Conservation (phyloP, 2,888 invertebrate genomes). For the Temnothorax unifasciatus region DNA sequence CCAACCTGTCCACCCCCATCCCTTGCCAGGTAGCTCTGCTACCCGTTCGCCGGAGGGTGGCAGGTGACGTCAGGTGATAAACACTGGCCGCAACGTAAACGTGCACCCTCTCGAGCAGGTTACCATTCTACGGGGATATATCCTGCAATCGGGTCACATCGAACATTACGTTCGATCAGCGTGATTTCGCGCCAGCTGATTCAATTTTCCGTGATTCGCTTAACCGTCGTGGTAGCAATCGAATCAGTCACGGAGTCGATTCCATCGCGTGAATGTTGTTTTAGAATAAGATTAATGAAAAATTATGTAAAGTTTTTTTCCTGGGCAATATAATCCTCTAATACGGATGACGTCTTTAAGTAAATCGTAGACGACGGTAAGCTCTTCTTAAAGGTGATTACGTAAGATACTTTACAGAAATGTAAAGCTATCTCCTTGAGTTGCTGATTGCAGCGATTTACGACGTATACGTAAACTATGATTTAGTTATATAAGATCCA, state of each 20-base stretch:
- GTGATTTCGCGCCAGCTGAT: constrained; percentile 49
- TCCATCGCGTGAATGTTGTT: background rate
- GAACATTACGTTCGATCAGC: constrained; percentile 50
- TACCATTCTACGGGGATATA: constrained; percentile 31
- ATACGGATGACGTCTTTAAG: background rate
- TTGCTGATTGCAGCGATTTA: background rate
- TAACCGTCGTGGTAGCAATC: constrained; percentile 22
- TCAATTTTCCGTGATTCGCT: constrained; percentile 39
- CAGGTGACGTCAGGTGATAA: constrained; percentile 80
- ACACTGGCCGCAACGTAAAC: constrained; percentile 72
- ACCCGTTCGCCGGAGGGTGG: constrained; percentile 61
- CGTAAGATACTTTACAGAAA: background rate
- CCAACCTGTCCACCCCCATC: constrained; percentile 59
- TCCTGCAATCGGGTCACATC: constrained; percentile 47
- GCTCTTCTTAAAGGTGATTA: background rate
- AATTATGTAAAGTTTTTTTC: background rate
- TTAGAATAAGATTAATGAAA: background rate
- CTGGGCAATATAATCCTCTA: background rate
- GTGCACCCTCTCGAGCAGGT: constrained; percentile 27
- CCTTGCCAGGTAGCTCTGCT: constrained; percentile 55
- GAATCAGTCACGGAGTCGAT: background rate
- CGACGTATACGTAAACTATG: background rate
- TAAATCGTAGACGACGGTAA: background rate
- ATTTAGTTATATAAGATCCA: background rate
- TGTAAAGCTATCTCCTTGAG: background rate